Conservation (phyloP, 92 coral and sea anemone genomes). For the Meandrina meandrites region DNA sequence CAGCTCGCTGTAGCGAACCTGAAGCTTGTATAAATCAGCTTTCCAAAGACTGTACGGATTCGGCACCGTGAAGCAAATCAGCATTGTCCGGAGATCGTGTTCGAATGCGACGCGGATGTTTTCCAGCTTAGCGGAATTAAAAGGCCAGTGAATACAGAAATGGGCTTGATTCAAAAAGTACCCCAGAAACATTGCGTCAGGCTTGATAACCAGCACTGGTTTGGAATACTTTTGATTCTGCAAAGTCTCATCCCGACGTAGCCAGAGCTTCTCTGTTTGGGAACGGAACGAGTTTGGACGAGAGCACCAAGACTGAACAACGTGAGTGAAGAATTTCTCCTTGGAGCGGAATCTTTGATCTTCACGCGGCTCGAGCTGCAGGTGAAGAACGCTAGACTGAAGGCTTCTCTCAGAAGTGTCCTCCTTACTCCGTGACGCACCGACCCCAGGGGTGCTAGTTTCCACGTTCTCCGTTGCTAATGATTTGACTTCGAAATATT, state of each 20-base stretch:
- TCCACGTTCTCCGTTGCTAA: slow-evolving; percentile 18
- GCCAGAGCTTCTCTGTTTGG: slow-evolving; percentile 61
- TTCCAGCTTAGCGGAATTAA: slow-evolving; percentile 25
- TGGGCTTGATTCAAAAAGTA: slow-evolving; percentile 70
- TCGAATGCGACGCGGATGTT: slow-evolving; percentile 72
- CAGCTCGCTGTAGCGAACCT: slow-evolving; percentile 77
- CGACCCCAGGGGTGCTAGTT: neutral
- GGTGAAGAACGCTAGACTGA: slow-evolving; percentile 20
- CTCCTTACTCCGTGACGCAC: neutral
- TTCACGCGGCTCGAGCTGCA: slow-evolving; percentile 54
- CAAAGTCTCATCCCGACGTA: slow-evolving; percentile 48
- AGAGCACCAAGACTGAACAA: slow-evolving; percentile 73
- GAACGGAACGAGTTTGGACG: slow-evolving; percentile 27
- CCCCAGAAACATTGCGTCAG: slow-evolving; percentile 69
- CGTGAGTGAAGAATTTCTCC: slow-evolving; percentile 50
- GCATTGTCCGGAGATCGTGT: slow-evolving; percentile 82
- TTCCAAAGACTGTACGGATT: slow-evolving; percentile 34
- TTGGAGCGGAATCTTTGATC: slow-evolving; percentile 34
- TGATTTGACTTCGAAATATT: slow-evolving; percentile 46
- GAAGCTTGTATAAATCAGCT: slow-evolving; percentile 38
- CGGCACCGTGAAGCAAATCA: slow-evolving; percentile 54
- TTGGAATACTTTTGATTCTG: slow-evolving; percentile 35
- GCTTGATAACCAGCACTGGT: slow-evolving; percentile 73
- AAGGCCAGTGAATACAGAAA: slow-evolving; percentile 84
- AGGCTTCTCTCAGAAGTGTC: neutral